phyloP scores from a whole-genome alignment of 2,113 vertebrate genomes.

The Oreochromis tanganicae region DNA sequence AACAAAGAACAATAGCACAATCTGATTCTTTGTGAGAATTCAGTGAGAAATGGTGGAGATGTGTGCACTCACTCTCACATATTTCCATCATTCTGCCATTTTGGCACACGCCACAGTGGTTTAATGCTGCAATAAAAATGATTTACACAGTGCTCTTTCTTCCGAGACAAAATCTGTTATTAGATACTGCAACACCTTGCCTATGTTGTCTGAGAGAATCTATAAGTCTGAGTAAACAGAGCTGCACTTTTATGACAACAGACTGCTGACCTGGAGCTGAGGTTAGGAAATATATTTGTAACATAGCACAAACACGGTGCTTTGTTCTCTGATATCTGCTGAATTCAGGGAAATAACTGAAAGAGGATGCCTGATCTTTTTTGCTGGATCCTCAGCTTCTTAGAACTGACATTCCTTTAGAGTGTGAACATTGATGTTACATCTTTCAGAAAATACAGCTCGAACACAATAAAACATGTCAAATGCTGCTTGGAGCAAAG shows the following conservation, averaged over 20 bases:
- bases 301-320: neutral
- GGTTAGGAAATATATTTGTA: conserved; percentile 24
- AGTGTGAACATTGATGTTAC: neutral
- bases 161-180: neutral
- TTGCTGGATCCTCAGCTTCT: neutral
- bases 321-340: conserved; percentile 26
- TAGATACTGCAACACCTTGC: neutral
- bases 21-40: neutral
- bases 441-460: neutral
- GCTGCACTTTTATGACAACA: conserved; percentile 7
- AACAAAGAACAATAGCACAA: neutral
- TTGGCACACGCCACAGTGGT: neutral
- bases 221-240: conserved; percentile 15
- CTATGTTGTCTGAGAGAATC: neutral
- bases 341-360: conserved; percentile 13
- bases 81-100: neutral
- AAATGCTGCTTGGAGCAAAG: neutral
- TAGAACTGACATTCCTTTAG: neutral
- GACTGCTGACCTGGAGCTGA: conserved; percentile 12
- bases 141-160: neutral
- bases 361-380: neutral
- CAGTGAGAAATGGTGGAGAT: neutral
- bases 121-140: neutral
- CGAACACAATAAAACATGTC: neutral
- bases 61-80: neutral